Evolutionary conservation across 2,888 invertebrate species (phyloP).

Genomic region (Mesochorus sp.): DNA sequence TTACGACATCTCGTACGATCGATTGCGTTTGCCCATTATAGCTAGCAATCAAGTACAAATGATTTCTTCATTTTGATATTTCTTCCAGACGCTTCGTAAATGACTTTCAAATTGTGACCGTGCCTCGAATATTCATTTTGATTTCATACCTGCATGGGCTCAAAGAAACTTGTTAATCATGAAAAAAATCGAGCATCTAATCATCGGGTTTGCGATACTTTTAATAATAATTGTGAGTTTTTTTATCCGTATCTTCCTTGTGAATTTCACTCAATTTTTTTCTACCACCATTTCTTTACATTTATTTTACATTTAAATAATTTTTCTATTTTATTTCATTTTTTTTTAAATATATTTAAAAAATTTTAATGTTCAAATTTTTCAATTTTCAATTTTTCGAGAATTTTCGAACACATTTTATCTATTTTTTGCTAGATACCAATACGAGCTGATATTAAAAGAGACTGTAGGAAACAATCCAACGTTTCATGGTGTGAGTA

Average conservation of each 20-base stretch:
- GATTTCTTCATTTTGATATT: constrained; percentile 36
- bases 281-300: too few relatives aligned
- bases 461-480: constrained; percentile 72
- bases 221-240: constrained; percentile 35
- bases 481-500: constrained; percentile 74
- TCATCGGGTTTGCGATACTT: constrained; percentile 30
- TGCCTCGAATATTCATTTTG: constrained; percentile 2
- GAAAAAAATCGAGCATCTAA: constrained; percentile 25
- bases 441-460: constrained; percentile 69
- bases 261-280: too few relatives aligned
- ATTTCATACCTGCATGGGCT: constrained; percentile 16
- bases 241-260: not conserved
- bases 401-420: too few relatives aligned
- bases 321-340: not conserved
- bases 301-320: not conserved
- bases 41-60: constrained; percentile 25
- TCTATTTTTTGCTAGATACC: constrained; percentile 58
- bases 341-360: not conserved
- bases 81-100: not conserved
- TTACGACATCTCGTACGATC: constrained; percentile 45
- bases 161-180: constrained; percentile 35
- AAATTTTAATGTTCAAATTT: not conserved
- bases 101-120: not conserved
- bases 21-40: constrained; percentile 48
- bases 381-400: not conserved